Conservation (phyloP, 2,797 vertebrate genomes). For the Cebuella pygmaea region DNA sequence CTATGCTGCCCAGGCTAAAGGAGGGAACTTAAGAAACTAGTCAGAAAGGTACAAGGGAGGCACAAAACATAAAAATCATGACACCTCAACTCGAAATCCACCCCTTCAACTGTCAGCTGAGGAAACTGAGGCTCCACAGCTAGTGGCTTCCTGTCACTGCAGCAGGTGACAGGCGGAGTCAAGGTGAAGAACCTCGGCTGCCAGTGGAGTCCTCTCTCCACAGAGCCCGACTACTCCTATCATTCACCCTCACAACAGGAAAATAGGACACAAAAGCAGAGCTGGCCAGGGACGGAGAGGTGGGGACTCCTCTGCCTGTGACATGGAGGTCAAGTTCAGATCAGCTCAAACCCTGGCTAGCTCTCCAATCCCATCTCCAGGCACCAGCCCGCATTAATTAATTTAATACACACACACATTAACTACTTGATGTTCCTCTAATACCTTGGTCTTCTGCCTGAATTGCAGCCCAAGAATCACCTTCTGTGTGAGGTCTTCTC, state of each 20-base stretch:
- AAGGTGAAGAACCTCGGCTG: not conserved
- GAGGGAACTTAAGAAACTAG: not conserved
- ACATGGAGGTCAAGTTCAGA: not conserved
- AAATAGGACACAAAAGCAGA: not conserved
- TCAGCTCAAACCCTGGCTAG: not conserved
- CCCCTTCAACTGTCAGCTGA: too few relatives aligned
- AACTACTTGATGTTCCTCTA: not conserved
- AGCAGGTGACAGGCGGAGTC: not conserved
- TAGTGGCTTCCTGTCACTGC: accelerated
- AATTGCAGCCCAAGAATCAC: too few relatives aligned
- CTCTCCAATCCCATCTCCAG: not conserved
- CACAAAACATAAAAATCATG: accelerated
- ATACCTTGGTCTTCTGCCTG: not conserved
- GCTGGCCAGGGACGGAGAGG: too few relatives aligned
- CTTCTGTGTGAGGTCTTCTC: not conserved
- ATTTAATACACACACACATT: accelerated
- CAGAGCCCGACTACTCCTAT: not conserved
- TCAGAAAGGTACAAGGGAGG: not conserved
- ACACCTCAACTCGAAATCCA: not conserved
- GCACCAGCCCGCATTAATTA: not conserved
- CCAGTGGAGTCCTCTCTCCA: not conserved
- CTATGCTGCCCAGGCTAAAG: not conserved
- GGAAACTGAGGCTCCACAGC: not conserved
- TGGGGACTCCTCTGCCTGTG: not conserved
- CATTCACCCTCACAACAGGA: not conserved